Percentiles rank a stretch among this genome's conserved stretches.
Conservation (phyloP, 2,113 vertebrate genomes). For the Pteruthius melanotis region DNA sequence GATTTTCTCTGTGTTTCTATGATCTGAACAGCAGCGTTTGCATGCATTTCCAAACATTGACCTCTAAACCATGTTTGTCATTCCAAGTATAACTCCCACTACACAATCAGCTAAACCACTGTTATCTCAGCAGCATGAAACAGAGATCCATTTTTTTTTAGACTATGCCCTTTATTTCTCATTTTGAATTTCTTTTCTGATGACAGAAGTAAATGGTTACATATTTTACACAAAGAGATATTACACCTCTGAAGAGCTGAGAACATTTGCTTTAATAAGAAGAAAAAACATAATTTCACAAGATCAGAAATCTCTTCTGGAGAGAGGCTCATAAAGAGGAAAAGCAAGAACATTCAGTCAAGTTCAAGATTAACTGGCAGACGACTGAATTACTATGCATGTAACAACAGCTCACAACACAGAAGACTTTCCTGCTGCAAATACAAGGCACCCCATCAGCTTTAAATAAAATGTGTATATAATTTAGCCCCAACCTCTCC, state of each 20-base stretch:
- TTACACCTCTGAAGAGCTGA: background rate
- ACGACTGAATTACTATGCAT: background rate
- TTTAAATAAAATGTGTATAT: background rate
- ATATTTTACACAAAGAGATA: background rate
- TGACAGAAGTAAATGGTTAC: constrained; percentile 10
- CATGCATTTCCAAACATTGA: background rate
- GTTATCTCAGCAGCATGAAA: constrained; percentile 1
- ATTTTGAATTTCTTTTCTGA: background rate
- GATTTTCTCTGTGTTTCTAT: background rate
- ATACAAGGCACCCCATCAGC: background rate
- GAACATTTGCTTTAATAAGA: constrained; percentile 4
- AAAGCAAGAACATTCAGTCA: background rate
- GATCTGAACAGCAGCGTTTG: background rate
- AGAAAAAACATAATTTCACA: constrained; percentile 5
- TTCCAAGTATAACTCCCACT: background rate
- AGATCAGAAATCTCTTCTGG: background rate
- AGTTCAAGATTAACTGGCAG: background rate
- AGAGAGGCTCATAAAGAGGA: background rate
- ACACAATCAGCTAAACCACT: background rate
- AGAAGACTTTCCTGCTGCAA: background rate
- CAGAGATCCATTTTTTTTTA: background rate
- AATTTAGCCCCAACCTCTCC: background rate
- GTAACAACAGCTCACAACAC: background rate
- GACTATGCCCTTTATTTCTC: background rate
- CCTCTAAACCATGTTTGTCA: constrained; percentile 2